Conservation (phyloP, 2,888 invertebrate species). For the Macaria notata region DNA sequence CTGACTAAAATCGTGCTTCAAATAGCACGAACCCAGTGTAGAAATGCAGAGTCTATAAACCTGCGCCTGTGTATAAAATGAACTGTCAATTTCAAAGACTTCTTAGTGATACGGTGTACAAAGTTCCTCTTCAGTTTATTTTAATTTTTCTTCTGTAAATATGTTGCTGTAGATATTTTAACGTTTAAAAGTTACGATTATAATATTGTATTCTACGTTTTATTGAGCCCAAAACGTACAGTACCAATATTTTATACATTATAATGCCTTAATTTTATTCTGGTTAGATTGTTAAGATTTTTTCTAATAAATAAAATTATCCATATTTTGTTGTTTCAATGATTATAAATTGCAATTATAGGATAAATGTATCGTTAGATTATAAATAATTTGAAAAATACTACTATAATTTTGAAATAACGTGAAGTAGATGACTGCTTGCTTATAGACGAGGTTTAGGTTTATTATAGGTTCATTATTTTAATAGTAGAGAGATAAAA, state of each 20-base stretch:
- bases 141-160: slow-evolving; percentile 34
- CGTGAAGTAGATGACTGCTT: too few species aligned
- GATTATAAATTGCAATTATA: too few species aligned
- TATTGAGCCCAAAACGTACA: slow-evolving; percentile 76
- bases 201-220: slow-evolving; percentile 67
- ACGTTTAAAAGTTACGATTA: slow-evolving; percentile 3
- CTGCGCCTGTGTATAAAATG: slow-evolving; percentile 38
- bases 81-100: slow-evolving; percentile 53
- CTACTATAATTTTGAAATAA: too few species aligned
- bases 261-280: slow-evolving; percentile 41
- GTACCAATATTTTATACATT: slow-evolving; percentile 49
- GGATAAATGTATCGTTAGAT: too few species aligned
- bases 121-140: slow-evolving; percentile 55
- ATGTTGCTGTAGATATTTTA: slow-evolving; percentile 26
- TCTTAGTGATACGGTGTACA: slow-evolving; percentile 52
- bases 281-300: slow-evolving; percentile 41
- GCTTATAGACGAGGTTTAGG: too few species aligned
- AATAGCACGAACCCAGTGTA: slow-evolving; percentile 70
- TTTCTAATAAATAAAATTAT: slow-evolving; percentile 43
- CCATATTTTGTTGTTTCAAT: too few species aligned
- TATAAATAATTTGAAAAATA: too few species aligned
- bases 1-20: slow-evolving; percentile 78
- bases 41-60: slow-evolving; percentile 69
- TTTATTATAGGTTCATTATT: too few species aligned
- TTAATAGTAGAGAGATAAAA: too few species aligned